Percentiles rank a stretch among this genome's conserved stretches.
These are phyloP conservation scores for Chaetodon trifascialis DNA, from an alignment of 2,113 vertebrate genomes.

Conservation along the genomic window DNA sequence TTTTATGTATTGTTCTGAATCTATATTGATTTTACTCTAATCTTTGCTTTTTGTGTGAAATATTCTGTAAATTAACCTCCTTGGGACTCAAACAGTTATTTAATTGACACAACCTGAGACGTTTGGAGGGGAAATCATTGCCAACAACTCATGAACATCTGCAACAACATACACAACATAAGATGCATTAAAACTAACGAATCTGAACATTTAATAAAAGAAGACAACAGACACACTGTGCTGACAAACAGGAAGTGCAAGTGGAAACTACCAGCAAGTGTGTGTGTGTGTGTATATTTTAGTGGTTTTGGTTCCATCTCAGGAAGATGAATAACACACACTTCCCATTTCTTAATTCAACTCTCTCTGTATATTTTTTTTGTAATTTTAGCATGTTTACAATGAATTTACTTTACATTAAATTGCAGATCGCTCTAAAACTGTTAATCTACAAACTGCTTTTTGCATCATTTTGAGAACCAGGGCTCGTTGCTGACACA, in stretches of 20 bases:
- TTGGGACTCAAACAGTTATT: background rate
- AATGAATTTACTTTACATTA: background rate
- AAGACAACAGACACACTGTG: background rate
- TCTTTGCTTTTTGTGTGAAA: background rate
- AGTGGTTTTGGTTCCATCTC: no score
- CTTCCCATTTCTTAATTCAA: no score
- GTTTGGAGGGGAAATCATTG: background rate
- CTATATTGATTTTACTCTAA: background rate
- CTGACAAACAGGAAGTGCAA: no score
- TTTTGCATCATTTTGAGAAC: background rate
- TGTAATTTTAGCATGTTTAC: background rate
- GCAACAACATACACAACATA: background rate
- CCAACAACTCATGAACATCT: background rate
- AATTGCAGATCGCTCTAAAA: background rate
- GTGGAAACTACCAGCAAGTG: no score
- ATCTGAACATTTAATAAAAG: background rate
- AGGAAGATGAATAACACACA: no score
- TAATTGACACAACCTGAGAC: background rate
- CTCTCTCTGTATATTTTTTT: no score
- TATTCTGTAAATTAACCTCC: background rate
- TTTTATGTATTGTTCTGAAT: no score
- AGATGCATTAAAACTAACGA: no score
- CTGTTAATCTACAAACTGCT: background rate
- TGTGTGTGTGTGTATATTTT: no score
- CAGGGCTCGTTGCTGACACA: background rate